Base-by-base conservation (phyloP, 2,113 vertebrate genomes). In the Sebastes fasciatus region DNA sequence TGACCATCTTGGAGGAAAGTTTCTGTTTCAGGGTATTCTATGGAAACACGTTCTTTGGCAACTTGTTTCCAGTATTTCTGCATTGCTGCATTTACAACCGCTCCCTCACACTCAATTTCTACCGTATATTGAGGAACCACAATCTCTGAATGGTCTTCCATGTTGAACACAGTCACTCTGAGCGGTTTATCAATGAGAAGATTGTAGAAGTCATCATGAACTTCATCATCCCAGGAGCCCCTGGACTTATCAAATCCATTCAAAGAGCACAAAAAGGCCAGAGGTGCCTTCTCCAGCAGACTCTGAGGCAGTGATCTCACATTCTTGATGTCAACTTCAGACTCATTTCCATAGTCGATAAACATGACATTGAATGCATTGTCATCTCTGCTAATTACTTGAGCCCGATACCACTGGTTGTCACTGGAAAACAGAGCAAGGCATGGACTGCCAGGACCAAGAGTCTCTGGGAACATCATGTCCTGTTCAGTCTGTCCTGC, bases 311-410 rank as follows among this genome's bases (percentile, higher is more conserved):
- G 87, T 12, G 82, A 67, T 78, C 74, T 95, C 66, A 97, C 71
- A 48, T 93, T 64, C 19, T 94, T 90, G 17, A 91, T 21, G 40
- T 92, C 80, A 26, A 95, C 76, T 0, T 93, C 79, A 49, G 94
- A 95, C 45, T 95, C 82, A 0, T 96, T 97, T 60, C 97, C 97
- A 0, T 96, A 97, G 89, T 98, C 97, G 57, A 98, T 78, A 3
- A 96, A 95, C 63, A 95, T 80, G 66, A 98, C 92, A 0, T 75
- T 76, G 0, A 96, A 1, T 0, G 16, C 43, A 40, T 64, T 57
- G 5, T 72, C 92, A 6, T 82, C 81, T 66, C 93, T 60, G 0
- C 61, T 51, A 49, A 84, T 91, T n/a, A 98, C 83, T 43, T 95
- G 69, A 55, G 96, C 97, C 86, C 97, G 95, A 71, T 97, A 96